Conservation (phyloP, 2,888 invertebrate species). For the Tipula unca region DNA sequence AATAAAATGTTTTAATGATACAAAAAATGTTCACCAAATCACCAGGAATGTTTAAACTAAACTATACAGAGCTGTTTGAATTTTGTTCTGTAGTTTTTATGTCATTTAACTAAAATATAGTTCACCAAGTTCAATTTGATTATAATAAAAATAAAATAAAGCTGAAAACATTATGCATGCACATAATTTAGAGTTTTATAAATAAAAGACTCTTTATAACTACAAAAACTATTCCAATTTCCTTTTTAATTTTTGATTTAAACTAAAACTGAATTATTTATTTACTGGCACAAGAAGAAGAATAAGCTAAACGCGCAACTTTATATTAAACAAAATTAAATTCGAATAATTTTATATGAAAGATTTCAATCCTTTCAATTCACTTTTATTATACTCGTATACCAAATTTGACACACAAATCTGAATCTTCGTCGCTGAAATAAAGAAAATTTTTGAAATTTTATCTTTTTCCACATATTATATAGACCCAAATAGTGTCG, state of each 20-base stretch:
- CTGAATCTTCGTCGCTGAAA: not conserved
- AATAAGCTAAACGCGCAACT: not conserved
- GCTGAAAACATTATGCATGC: constrained; percentile 17
- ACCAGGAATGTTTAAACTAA: not conserved
- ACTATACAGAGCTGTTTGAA: not conserved
- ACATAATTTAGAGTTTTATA: constrained; percentile 9
- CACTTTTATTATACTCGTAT: not conserved
- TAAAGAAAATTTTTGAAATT: not conserved
- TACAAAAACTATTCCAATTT: constrained; percentile 16
- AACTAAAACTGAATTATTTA: not conserved
- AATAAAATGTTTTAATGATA: not conserved
- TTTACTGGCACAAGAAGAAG: not conserved
- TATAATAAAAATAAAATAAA: constrained; percentile 17
- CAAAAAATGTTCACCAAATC: constrained; percentile 1
- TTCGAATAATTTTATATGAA: not conserved
- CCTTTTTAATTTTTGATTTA: not conserved
- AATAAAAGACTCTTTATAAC: constrained; percentile 9
- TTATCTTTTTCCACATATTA: not conserved
- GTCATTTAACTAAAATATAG: constrained; percentile 18
- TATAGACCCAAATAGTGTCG: too few species aligned
- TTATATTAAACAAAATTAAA: not conserved
- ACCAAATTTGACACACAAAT: not conserved
- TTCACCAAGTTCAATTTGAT: constrained; percentile 16
- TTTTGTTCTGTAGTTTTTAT: not conserved
- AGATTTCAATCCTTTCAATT: not conserved